A percentile compares a stretch with the other conserved stretches of the same genome.
Conservation (phyloP, 1,140 invertebrate genomes). For the Drosophila miranda region DNA sequence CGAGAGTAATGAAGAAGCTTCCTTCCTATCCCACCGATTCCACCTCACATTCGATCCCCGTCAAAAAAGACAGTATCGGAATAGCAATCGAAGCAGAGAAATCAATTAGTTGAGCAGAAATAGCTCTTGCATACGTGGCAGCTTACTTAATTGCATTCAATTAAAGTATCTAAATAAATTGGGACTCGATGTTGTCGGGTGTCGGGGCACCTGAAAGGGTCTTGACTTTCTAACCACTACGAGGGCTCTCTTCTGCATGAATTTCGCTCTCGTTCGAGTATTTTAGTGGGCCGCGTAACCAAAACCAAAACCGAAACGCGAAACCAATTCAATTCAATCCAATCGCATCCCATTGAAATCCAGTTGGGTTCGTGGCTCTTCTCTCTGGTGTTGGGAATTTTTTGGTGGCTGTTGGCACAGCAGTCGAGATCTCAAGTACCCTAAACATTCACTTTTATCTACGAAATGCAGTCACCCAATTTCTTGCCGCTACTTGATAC, state of each 20-base stretch:
- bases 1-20: no score
- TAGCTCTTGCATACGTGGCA: constrained; percentile 51
- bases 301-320: constrained; percentile 27
- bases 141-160: constrained; percentile 59
- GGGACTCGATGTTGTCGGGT: constrained; percentile 1
- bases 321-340: constrained; percentile 36
- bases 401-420: constrained; percentile 50
- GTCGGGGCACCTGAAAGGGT: constrained; percentile 31
- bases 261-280: constrained; percentile 38
- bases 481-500: constrained; percentile 76
- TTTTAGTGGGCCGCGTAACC: constrained; percentile 60
- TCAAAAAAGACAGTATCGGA: constrained; percentile 14
- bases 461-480: constrained; percentile 67
- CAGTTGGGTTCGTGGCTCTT: constrained; percentile 17
- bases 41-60: constrained; percentile 1
- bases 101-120: constrained; percentile 41
- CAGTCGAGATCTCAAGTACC: constrained; percentile 64
- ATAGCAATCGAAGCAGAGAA: constrained; percentile 26
- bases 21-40: constrained; percentile 19
- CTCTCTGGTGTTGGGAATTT: constrained; percentile 48
- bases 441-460: constrained; percentile 78
- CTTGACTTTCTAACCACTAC: constrained; percentile 61
- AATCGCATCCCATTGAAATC: constrained; percentile 28
- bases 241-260: constrained; percentile 5
- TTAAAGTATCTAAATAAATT: constrained; percentile 69